Conservation (phyloP, 2,888 invertebrate genomes). For the Lingula anatina region DNA sequence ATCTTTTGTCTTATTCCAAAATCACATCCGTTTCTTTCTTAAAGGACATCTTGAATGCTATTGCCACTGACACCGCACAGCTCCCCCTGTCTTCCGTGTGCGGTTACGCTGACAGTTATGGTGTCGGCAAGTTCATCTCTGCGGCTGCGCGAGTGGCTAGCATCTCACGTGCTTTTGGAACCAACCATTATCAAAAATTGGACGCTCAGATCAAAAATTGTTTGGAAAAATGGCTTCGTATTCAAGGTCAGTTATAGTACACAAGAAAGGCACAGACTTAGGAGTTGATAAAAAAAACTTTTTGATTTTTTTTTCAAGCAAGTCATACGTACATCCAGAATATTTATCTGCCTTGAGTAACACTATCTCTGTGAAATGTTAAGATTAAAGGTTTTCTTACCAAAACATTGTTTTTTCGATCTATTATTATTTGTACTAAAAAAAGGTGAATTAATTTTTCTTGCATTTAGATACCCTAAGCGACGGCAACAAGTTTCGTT, state of each 20-base stretch:
- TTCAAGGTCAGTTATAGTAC: slow-evolving; percentile 21
- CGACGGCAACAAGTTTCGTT: slow-evolving; percentile 28
- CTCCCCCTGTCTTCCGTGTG: slow-evolving; percentile 21
- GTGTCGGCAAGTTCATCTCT: slow-evolving; percentile 27
- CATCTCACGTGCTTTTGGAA: slow-evolving; percentile 27
- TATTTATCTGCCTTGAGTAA: no score
- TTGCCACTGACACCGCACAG: slow-evolving; percentile 22
- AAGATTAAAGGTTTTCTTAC: neutral
- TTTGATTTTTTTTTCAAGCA: no score
- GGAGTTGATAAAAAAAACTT: no score
- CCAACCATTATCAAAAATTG: slow-evolving; percentile 20
- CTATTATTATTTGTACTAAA: no score
- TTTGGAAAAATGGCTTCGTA: slow-evolving; percentile 31
- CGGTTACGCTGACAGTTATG: slow-evolving; percentile 25
- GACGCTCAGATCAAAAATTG: slow-evolving; percentile 21
- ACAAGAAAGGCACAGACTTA: no score
- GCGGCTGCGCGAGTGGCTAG: slow-evolving; percentile 28
- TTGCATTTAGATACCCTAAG: slow-evolving; percentile 18
- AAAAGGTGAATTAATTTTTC: neutral
- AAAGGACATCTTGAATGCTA: slow-evolving; percentile 24
- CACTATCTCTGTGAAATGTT: neutral
- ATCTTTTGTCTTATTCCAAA: neutral
- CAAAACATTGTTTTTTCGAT: no score
- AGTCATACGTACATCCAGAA: no score
- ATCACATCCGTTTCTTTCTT: neutral